Base-by-base conservation (phyloP, 2,888 invertebrate species). In the Glyphotaelius pellucidus region DNA sequence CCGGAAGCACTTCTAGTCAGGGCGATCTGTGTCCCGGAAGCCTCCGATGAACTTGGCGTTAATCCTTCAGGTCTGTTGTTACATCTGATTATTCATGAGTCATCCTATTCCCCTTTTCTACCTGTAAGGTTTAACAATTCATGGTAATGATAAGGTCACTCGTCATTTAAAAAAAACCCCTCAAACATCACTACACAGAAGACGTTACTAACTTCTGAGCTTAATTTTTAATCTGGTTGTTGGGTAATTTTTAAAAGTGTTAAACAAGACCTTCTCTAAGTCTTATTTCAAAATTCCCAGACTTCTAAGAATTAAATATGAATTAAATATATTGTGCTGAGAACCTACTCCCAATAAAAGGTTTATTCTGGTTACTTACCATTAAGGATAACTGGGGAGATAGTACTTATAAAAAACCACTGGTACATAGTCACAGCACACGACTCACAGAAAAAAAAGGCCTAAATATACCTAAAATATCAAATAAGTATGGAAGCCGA, bases 11-110 rank as follows among this genome's bases (percentile, higher is more conserved):
- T 42, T 42, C 86, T 3, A 25, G 14, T 11, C 14, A 42, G 47
- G 47, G 30, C 42, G 42, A 38, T 38, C 35, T 14, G 38, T 12
- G 25, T 9, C 15, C 42, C 42, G 38, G 14, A 32, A 38, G 35
- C 25, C 25, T n/a, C 85, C 14, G 85, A 85, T 85, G 85, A 85
- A 42, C 38, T 85, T 38, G 38, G 84, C 84, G 85, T n/a, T 19
- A 85, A 19, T 38, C 42, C 38, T n/a, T 35, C 85, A 85, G 85
- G 85, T 85, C 0, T 9, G n/a, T 38, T 31, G 31, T 19, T 31
- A 30, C 2, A 32, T 7, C 25, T 25, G 7, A 25, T 67, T 67
- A 25, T 5, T 25, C 7, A 25, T 52, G 19, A 25, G 52, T 19
- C 52, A 67, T 25, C 25, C 52, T 7, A 25, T 9, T n/a, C 67